Conservation (phyloP, 2,888 invertebrate species). For the Apotomis turbidana region DNA sequence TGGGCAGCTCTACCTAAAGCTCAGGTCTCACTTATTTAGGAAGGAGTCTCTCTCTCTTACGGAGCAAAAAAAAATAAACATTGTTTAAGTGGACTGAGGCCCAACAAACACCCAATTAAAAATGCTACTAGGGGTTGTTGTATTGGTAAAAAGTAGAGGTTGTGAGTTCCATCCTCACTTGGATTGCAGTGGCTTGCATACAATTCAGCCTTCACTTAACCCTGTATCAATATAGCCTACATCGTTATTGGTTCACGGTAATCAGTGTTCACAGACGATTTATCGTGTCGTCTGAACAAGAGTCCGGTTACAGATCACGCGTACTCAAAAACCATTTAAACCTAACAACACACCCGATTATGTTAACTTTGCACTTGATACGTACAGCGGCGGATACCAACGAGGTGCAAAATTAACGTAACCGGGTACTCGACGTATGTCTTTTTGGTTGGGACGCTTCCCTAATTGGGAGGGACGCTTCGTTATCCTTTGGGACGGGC, state of each 20-base stretch:
- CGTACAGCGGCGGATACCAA: not conserved
- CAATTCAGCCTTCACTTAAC: not conserved
- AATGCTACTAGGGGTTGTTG: too few relatives aligned
- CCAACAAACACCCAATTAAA: too few relatives aligned
- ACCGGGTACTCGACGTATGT: not conserved
- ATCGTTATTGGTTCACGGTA: not conserved
- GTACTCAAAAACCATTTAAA: not conserved
- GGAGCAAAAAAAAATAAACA: too few relatives aligned
- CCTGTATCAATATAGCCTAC: not conserved
- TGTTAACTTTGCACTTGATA: not conserved
- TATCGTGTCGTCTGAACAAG: not conserved
- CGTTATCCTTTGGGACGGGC: constrained; percentile 8
- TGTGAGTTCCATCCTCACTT: too few relatives aligned
- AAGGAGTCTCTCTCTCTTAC: too few relatives aligned
- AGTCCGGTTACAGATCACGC: not conserved
- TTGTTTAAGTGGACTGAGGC: too few relatives aligned
- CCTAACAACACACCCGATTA: not conserved
- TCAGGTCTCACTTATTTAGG: too few relatives aligned
- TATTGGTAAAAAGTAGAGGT: too few relatives aligned
- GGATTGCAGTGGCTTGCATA: too few relatives aligned
- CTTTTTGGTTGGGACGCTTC: not conserved
- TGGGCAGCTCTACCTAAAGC: too few relatives aligned
- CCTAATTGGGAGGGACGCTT: constrained; percentile 16
- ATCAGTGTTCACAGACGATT: not conserved
- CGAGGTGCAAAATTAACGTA: not conserved